Percentiles rank a stretch among this genome's conserved stretches.
phyloP scores from a whole-genome alignment of 2,888 invertebrate genomes.

The Syrista parreyssii region DNA sequence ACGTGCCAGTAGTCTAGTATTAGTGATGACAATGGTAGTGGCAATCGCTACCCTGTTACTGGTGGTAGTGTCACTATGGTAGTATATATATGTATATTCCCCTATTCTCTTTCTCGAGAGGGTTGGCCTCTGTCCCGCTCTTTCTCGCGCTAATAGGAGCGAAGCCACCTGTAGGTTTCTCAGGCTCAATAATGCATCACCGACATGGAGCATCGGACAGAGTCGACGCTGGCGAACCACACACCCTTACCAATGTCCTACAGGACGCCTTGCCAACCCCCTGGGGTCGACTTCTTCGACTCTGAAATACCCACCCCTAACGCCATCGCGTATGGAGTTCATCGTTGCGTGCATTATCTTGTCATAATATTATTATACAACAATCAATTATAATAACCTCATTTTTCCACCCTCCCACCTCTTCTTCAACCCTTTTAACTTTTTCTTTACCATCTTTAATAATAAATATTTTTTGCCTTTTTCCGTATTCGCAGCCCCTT shows the following conservation, averaged over 20 bases:
- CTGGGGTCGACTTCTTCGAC: neutral
- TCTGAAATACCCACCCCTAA: neutral
- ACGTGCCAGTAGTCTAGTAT: neutral
- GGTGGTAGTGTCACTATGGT: constrained; percentile 5
- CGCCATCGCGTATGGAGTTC: constrained; percentile 3
- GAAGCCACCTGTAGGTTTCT: constrained; percentile 61
- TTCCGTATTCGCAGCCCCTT: neutral
- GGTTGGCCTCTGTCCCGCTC: constrained; percentile 29
- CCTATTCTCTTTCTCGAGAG: constrained; percentile 23
- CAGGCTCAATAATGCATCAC: constrained; percentile 63
- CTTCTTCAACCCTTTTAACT: neutral
- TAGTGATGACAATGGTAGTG: neutral
- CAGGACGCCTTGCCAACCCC: neutral
- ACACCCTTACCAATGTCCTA: constrained; percentile 33
- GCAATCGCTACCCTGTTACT: neutral
- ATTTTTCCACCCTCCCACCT: constrained; percentile 18
- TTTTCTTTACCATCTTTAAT: neutral
- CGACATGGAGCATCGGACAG: constrained; percentile 47
- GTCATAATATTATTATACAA: constrained; percentile 43
- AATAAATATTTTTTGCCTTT: neutral
- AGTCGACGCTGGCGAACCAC: constrained; percentile 42
- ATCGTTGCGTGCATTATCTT: constrained; percentile 34
- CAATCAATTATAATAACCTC: constrained; percentile 1
- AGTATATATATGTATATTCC: neutral
- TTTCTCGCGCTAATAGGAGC: constrained; percentile 48